phyloP scores from a whole-genome alignment of 2,113 vertebrate species.

The Antechinus stuartii region DNA sequence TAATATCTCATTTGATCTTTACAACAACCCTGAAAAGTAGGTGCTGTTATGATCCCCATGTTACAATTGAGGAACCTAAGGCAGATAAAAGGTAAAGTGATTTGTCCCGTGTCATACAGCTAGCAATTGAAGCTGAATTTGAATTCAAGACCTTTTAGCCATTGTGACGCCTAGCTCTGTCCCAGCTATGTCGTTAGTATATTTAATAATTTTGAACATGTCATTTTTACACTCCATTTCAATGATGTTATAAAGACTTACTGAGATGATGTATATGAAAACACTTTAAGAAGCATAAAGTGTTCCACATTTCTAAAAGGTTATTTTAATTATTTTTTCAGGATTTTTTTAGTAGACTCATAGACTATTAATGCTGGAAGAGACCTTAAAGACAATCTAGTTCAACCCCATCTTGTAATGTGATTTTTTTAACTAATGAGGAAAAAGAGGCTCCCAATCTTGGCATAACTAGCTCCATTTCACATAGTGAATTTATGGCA shows the following conservation, averaged over 20 bases:
- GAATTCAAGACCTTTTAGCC: not conserved
- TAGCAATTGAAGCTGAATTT: not conserved
- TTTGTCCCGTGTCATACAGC: not conserved
- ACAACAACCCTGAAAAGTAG: not conserved
- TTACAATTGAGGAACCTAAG: not conserved
- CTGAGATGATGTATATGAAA: not conserved
- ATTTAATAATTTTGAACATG: not conserved
- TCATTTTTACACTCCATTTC: not conserved
- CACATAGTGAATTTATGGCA: not conserved
- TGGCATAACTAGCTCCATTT: not conserved
- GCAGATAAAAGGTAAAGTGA: not conserved
- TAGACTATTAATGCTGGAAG: not conserved
- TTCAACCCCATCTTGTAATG: not conserved
- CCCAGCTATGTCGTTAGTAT: not conserved
- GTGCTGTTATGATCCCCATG: not conserved
- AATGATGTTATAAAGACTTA: not conserved
- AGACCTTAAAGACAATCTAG: not conserved
- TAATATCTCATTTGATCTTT: not conserved
- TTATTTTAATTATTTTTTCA: not conserved
- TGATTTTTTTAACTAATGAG: not conserved
- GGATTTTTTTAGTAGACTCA: not conserved
- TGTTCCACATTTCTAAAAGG: not conserved
- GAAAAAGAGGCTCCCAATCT: not conserved
- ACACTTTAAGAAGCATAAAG: not conserved
- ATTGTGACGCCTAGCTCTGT: not conserved